These are phyloP conservation scores for Drosophila serrata DNA, from an alignment of 1,140 invertebrate genomes.

Conservation along the genomic window DNA sequence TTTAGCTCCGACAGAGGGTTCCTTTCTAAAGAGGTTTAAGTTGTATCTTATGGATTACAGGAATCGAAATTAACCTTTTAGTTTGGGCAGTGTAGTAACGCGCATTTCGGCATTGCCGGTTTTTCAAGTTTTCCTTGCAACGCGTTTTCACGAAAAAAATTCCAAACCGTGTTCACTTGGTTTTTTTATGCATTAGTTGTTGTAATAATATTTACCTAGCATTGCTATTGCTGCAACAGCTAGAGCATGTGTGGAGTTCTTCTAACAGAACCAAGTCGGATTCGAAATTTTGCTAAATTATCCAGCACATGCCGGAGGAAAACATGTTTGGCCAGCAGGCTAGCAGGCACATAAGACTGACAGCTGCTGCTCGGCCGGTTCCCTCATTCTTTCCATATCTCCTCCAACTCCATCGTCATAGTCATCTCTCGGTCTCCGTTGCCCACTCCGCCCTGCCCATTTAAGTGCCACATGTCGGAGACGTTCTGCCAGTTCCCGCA, in stretches of 20 bases:
- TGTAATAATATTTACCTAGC: constrained; percentile 69
- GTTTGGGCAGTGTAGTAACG: background rate
- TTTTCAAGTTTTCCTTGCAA: constrained; percentile 77
- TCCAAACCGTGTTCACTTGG: constrained; percentile 38
- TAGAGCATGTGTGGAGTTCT: constrained; percentile 39
- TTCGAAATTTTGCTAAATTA: constrained; percentile 60
- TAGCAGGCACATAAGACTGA: constrained; percentile 58
- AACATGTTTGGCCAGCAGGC: constrained; percentile 69
- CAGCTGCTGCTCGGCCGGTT: constrained; percentile 61
- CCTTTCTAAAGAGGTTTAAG: background rate
- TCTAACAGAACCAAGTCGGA: constrained; percentile 40
- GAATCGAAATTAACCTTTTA: background rate
- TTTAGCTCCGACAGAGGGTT: background rate
- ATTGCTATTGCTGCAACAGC: constrained; percentile 36
- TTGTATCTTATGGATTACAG: background rate
- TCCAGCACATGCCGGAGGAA: constrained; percentile 42
- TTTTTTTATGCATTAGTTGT: constrained; percentile 33
- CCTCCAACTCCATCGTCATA: constrained; percentile 13
- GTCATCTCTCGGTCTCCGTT: background rate
- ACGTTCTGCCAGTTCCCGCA: constrained; percentile 31
- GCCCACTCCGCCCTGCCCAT: constrained; percentile 52
- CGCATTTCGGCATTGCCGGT: constrained; percentile 62
- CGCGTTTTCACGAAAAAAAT: constrained; percentile 58
- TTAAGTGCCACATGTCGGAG: constrained; percentile 74
- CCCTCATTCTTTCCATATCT: constrained; percentile 17